Evolutionary conservation across 1,140 invertebrate genomes (phyloP).

Genomic region (Tetramorium parvispinum): DNA sequence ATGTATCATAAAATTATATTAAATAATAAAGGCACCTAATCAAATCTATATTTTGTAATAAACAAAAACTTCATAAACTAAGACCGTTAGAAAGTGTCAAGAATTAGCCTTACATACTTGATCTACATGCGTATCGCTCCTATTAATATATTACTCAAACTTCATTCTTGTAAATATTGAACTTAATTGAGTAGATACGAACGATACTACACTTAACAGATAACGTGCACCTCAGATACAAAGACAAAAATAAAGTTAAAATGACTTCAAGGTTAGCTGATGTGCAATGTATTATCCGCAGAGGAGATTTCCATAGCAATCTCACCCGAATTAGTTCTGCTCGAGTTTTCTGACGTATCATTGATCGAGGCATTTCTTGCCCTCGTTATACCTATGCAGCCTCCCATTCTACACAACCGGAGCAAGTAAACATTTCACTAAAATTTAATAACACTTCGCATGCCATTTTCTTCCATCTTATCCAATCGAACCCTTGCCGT

Average conservation of each 20-base stretch:
- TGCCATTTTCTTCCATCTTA: constrained; percentile 85
- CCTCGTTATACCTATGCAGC: constrained; percentile 93
- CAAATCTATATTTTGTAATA: constrained; percentile 17
- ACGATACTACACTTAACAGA: constrained; percentile 42
- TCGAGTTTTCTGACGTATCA: constrained; percentile 91
- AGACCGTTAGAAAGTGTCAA: constrained; percentile 16
- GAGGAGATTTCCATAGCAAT: not conserved
- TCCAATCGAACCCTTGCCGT: constrained; percentile 42
- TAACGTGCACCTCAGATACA: constrained; percentile 65
- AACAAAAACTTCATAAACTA: not conserved
- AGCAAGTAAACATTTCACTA: constrained; percentile 86
- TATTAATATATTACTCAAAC: not conserved
- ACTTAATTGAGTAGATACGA: constrained; percentile 3
- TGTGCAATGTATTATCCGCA: constrained; percentile 47
- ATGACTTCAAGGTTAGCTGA: constrained; percentile 73
- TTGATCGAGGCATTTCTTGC: constrained; percentile 92
- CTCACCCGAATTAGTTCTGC: constrained; percentile 91
- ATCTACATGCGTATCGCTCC: not conserved
- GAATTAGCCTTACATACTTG: not conserved
- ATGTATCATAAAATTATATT: not conserved
- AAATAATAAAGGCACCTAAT: not conserved
- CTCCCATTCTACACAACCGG: constrained; percentile 89
- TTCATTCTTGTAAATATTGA: not conserved
- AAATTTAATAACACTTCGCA: constrained; percentile 82
- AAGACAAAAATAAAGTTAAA: constrained; percentile 64